Evolutionary conservation across 2,888 invertebrate species (phyloP), one percentile per base, ranked within the genome.

Genomic region (Callyntrura guangdongensis): DNA sequence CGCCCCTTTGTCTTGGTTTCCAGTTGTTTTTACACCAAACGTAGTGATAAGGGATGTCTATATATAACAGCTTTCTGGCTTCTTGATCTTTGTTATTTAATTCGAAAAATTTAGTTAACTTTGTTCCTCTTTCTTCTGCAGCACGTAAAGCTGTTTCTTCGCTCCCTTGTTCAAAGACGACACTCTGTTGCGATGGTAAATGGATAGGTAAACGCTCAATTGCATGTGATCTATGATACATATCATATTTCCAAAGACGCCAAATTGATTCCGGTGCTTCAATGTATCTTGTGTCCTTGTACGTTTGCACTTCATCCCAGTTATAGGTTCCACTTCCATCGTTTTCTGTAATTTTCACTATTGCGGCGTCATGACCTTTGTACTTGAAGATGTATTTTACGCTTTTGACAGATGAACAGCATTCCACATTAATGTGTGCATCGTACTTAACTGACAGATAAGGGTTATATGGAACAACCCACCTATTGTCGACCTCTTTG

Each of bases 361-460:
- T n/a, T 0, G 69, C 64, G 4, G 36, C 36, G 12, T 64, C 81
- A 9, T 87, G 79, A 12, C 94, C 94, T 64, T 93, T 94, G 81
- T 94, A 94, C 69, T 94, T 94, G 84, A 90, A 94, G 2, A 94
- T 59, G 84, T 94, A 94, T 81, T 94, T 94, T 0, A 94, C 91
- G 22, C 90, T 89, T 61, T 89, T 69, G 0, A 93, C 77, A 9
- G 92, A 84, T 5, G 90, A 84, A 27, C 91, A 93, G 20, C 91
- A 91, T 94, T 95, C 95, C 0, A 95, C 94, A 93, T 95, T 95
- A 56, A 95, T 95, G 90, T 95, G 95, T 17, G 92, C 92, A 85
- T 95, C 93, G 92, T 93, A 95, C 83, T 94, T 94, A 72, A 92
- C 81, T 8, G 89, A 87, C 20, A 95, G 86, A 83, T 92, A 94